phyloP scores from a whole-genome alignment of 2,888 invertebrate species.

The Myathropa florea region DNA sequence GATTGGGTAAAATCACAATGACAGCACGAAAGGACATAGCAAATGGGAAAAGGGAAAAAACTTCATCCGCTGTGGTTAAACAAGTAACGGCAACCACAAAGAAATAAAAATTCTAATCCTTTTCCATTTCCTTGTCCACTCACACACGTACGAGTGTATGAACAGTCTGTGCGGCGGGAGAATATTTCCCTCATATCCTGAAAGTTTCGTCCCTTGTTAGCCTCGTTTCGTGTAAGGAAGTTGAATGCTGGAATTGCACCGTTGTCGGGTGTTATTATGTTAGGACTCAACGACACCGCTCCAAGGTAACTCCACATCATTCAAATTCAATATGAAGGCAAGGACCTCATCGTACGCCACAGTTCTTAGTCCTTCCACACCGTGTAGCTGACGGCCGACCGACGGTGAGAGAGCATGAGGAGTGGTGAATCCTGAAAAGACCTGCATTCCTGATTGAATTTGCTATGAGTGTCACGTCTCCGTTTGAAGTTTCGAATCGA shows the following conservation, averaged over 20 bases:
- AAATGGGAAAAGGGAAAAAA: slow-evolving; percentile 32
- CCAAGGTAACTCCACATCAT: slow-evolving; percentile 57
- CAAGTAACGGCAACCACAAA: slow-evolving; percentile 63
- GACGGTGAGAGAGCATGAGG: background rate
- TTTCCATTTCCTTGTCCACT: slow-evolving; percentile 14
- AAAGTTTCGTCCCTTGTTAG: slow-evolving; percentile 46
- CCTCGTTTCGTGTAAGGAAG: slow-evolving; percentile 37
- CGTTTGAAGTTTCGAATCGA: slow-evolving; percentile 62
- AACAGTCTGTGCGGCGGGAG: background rate
- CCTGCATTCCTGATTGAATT: slow-evolving; percentile 66
- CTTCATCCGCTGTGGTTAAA: slow-evolving; percentile 53
- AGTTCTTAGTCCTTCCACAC: background rate
- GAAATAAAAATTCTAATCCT: slow-evolving; percentile 60
- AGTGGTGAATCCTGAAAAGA: slow-evolving; percentile 14
- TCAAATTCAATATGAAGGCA: slow-evolving; percentile 64
- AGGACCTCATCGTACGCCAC: slow-evolving; percentile 16
- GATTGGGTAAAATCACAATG: slow-evolving; percentile 55
- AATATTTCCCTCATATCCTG: slow-evolving; percentile 4
- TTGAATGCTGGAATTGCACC: slow-evolving; percentile 59
- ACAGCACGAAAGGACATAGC: slow-evolving; percentile 39
- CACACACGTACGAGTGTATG: background rate
- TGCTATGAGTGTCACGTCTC: slow-evolving; percentile 65
- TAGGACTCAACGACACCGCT: slow-evolving; percentile 25
- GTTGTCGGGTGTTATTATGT: slow-evolving; percentile 55
- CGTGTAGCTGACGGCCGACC: background rate